phyloP scores from a whole-genome alignment of 2,888 invertebrate genomes.

The Escarpia spicata region DNA sequence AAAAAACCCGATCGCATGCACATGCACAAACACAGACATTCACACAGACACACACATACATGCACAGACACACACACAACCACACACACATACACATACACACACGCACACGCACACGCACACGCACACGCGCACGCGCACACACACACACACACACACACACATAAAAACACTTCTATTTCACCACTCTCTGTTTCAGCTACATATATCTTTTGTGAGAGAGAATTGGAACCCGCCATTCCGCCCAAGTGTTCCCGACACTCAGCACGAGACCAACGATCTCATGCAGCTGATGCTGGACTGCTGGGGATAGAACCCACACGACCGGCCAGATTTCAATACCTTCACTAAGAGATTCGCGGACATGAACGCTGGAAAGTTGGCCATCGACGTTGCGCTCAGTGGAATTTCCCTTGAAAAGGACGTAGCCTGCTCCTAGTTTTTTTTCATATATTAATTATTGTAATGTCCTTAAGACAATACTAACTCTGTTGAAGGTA shows the following conservation, averaged over 20 bases:
- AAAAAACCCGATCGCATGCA: too few relatives aligned
- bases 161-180: neutral
- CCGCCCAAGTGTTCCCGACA: constrained; percentile 26
- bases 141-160: neutral
- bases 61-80: neutral
- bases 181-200: neutral
- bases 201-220: constrained; percentile 32
- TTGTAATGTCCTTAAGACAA: too few relatives aligned
- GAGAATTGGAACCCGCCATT: constrained; percentile 26
- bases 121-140: neutral
- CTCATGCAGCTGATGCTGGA: constrained; percentile 74
- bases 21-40: too few relatives aligned
- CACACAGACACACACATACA: neutral
- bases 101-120: neutral
- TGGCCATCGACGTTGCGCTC: neutral
- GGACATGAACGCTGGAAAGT: constrained; percentile 27
- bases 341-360: constrained; percentile 32
- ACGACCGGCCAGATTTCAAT: constrained; percentile 84
- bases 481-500: too few relatives aligned
- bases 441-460: too few relatives aligned
- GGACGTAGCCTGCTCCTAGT: too few relatives aligned
- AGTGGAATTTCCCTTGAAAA: neutral
- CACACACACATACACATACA: neutral
- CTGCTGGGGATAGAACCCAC: constrained; percentile 92
- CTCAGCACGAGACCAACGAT: neutral